These are phyloP conservation scores for Euphonia xanthogaster DNA, from an alignment of 2,797 vertebrate genomes.

Conservation along the genomic window DNA sequence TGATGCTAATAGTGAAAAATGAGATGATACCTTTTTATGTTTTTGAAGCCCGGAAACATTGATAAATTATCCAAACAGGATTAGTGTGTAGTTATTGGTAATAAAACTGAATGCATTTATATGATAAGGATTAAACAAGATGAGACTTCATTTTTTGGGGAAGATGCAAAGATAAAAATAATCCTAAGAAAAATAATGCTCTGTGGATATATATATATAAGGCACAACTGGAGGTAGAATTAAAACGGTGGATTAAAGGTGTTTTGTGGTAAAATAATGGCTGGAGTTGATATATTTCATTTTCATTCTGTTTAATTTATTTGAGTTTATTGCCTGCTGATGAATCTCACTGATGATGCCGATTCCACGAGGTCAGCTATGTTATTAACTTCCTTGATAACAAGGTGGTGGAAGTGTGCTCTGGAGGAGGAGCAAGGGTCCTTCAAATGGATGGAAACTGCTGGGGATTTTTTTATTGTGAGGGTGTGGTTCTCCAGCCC, in stretches of 20 bases:
- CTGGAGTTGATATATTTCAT: conserved; percentile 26
- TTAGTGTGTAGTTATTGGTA: neutral
- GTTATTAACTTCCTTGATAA: conserved; percentile 11
- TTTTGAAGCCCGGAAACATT: neutral
- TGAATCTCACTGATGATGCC: neutral
- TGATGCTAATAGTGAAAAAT: neutral
- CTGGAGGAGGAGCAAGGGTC: neutral
- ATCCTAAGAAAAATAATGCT: neutral
- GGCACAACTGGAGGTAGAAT: conserved; percentile 25
- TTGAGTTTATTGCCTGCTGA: neutral
- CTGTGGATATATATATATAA: neutral
- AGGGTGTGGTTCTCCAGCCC: neutral
- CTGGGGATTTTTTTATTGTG: neutral
- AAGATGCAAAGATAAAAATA: conserved; percentile 5
- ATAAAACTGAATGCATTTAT: neutral
- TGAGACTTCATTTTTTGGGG: neutral
- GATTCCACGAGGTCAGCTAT: neutral
- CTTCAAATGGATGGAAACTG: neutral
- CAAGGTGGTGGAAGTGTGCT: neutral
- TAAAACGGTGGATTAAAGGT: neutral
- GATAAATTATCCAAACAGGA: conserved; percentile 34
- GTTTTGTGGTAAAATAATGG: conserved; percentile 5
- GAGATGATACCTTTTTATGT: neutral
- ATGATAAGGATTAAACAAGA: neutral
- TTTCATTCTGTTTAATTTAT: conserved; percentile 34